phyloP scores from a whole-genome alignment of 1,140 invertebrate species.

The Drosophila sp. region DNA sequence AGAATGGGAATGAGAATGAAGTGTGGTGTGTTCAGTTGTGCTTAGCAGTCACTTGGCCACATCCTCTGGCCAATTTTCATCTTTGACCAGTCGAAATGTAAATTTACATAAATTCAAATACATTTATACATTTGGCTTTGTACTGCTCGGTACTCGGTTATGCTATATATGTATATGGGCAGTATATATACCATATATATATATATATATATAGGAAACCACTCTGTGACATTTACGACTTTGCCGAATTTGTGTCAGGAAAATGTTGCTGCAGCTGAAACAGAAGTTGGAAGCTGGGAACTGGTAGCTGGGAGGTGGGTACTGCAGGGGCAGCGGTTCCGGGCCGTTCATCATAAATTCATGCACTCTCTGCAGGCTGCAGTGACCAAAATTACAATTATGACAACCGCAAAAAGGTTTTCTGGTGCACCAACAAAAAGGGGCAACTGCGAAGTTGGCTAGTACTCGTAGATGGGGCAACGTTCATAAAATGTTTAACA shows the following conservation, averaged over 20 bases:
- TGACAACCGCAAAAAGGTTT: constrained; percentile 83
- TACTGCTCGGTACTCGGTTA: constrained; percentile 16
- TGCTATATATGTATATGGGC: no score
- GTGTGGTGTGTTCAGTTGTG: neutral
- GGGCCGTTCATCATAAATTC: constrained; percentile 73
- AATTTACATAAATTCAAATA: constrained; percentile 61
- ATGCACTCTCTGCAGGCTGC: constrained; percentile 70
- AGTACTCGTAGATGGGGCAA: constrained; percentile 21
- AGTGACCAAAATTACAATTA: constrained; percentile 83
- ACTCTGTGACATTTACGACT: constrained; percentile 64
- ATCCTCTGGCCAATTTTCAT: constrained; percentile 46
- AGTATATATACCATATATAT: constrained; percentile 24
- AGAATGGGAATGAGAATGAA: neutral
- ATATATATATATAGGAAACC: constrained; percentile 44
- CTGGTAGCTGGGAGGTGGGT: neutral
- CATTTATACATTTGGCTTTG: constrained; percentile 40
- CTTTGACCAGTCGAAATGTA: constrained; percentile 58
- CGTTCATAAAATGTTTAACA: constrained; percentile 80
- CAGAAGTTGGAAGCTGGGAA: neutral
- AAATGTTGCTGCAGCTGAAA: constrained; percentile 10
- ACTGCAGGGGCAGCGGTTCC: neutral
- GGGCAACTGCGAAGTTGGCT: constrained; percentile 15
- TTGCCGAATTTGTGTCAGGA: constrained; percentile 70
- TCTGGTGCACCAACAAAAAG: constrained; percentile 76
- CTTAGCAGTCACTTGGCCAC: constrained; percentile 65